Percentiles rank a stretch among this genome's conserved stretches.
phyloP scores from a whole-genome alignment of 2,113 vertebrate genomes.

The Picathartes gymnocephalus region DNA sequence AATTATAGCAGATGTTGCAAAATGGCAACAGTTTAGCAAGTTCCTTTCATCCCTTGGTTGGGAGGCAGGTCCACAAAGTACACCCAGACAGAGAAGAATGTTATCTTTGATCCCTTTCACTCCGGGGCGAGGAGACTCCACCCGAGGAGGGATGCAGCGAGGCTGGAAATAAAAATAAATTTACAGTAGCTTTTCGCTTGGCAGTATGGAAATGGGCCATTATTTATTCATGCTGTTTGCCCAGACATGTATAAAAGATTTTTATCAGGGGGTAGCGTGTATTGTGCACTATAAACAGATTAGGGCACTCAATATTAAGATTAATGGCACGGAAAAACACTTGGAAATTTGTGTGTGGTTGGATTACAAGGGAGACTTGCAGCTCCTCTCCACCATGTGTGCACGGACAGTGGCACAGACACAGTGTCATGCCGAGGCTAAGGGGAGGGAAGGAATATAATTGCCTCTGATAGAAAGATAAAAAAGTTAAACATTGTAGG shows the following conservation, averaged over 20 bases:
- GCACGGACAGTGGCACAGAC: neutral
- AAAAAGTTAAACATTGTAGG: neutral
- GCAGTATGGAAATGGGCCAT: slow-evolving; percentile 61
- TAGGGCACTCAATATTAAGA: slow-evolving; percentile 37
- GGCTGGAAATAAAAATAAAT: slow-evolving; percentile 66
- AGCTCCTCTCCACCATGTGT: neutral
- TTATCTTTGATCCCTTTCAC: slow-evolving; percentile 81
- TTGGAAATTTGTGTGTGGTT: neutral
- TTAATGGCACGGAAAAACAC: slow-evolving; percentile 55
- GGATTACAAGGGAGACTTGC: slow-evolving; percentile 2
- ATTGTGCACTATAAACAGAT: slow-evolving; percentile 51
- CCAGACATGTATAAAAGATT: slow-evolving; percentile 28
- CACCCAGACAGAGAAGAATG: slow-evolving; percentile 81
- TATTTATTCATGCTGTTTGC: slow-evolving; percentile 46
- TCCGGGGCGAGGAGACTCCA: slow-evolving; percentile 63
- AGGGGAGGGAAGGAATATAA: neutral
- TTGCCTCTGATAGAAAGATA: neutral
- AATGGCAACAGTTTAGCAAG: slow-evolving; percentile 85
- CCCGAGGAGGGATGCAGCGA: slow-evolving; percentile 33
- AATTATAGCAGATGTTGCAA: slow-evolving; percentile 88
- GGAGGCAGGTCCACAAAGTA: slow-evolving; percentile 78
- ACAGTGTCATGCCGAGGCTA: neutral
- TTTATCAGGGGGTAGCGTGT: slow-evolving; percentile 27
- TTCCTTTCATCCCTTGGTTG: slow-evolving; percentile 79
- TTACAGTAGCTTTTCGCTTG: slow-evolving; percentile 56